Evolutionary conservation across 2,113 vertebrate species (phyloP).

Genomic region (Struthio camelus): DNA sequence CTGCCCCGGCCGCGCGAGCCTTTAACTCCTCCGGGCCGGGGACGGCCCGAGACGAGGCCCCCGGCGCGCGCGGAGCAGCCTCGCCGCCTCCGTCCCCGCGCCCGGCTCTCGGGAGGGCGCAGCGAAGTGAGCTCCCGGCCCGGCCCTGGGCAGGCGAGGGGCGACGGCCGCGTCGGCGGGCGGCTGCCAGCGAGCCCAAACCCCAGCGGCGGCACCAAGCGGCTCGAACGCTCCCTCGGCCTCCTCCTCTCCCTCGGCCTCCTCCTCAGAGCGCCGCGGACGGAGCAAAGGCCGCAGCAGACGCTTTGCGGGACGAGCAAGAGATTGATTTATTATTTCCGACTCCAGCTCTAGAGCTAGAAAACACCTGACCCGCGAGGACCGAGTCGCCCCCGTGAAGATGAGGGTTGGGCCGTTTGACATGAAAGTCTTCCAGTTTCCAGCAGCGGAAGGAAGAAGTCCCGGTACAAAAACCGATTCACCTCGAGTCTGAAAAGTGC

Average conservation of each 20-base stretch:
- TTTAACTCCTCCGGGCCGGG: background rate
- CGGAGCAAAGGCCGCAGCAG: background rate
- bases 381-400: fast-evolving
- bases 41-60: no score
- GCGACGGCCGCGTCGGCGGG: no score
- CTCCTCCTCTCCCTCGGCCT: background rate
- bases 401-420: background rate
- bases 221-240: background rate
- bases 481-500: background rate
- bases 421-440: background rate
- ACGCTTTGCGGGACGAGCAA: background rate
- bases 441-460: background rate
- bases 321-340: slow-evolving; percentile 56
- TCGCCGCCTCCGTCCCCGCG: no score
- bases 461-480: background rate
- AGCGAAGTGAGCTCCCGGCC: no score
- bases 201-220: no score
- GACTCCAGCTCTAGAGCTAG: background rate
- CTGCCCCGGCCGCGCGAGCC: background rate
- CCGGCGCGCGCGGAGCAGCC: no score
- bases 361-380: background rate
- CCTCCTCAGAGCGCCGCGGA: no score
- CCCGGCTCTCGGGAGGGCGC: no score
- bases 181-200: no score
- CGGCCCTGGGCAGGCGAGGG: no score